Evolutionary conservation across 2,113 vertebrate genomes (phyloP).

Genomic region (Chaetura pelagica): DNA sequence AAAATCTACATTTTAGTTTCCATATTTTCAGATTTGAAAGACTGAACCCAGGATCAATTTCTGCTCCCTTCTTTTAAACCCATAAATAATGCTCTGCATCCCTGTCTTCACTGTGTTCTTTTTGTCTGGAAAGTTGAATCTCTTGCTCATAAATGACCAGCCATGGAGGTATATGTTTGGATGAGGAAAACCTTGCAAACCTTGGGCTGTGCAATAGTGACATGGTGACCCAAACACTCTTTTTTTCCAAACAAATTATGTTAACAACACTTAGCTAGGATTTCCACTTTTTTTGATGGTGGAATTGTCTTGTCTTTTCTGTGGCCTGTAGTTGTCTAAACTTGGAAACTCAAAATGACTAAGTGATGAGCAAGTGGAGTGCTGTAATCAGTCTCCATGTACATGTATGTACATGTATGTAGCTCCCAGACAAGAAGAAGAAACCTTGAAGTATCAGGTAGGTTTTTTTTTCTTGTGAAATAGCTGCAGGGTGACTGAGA

Average conservation of each 20-base stretch:
- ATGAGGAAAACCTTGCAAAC: too few species aligned
- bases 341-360: neutral
- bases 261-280: neutral
- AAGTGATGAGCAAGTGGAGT: neutral
- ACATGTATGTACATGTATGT: accelerated
- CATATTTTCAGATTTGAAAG: neutral
- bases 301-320: neutral
- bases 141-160: neutral
- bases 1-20: neutral
- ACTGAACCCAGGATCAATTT: neutral
- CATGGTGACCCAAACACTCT: neutral
- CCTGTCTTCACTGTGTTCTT: neutral
- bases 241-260: neutral
- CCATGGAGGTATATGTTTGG: neutral
- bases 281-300: neutral
- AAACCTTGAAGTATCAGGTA: neutral
- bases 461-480: neutral
- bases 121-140: neutral
- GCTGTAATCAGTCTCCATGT: neutral
- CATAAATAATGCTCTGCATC: neutral
- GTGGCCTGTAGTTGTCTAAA: neutral
- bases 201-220: neutral
- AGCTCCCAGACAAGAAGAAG: neutral
- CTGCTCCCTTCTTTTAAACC: neutral
- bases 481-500: neutral